Evolutionary conservation across 2,797 vertebrate species (phyloP).

Genomic region (Leptoclinus maculatus): DNA sequence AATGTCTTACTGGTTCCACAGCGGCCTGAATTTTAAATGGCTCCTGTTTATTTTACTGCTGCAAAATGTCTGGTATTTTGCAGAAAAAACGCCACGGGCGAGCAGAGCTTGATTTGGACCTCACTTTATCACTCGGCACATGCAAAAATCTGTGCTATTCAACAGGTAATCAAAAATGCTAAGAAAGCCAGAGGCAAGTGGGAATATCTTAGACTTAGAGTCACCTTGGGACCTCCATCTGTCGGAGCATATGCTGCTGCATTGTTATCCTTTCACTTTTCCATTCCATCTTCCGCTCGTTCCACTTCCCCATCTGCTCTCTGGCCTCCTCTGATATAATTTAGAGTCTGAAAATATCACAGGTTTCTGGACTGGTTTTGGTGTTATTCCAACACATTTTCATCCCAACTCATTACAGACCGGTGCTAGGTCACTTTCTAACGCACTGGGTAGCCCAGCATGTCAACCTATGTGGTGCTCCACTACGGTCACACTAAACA

Average conservation of each 20-base stretch:
- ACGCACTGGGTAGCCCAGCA: not conserved
- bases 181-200: slow-evolving; percentile 61
- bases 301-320: not conserved
- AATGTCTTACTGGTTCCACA: slow-evolving; percentile 65
- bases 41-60: slow-evolving; percentile 70
- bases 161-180: slow-evolving; percentile 73
- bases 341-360: not conserved
- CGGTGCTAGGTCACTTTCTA: not conserved
- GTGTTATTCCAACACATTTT: not conserved
- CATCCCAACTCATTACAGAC: not conserved
- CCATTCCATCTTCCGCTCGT: slow-evolving; percentile 15
- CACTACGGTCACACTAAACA: not conserved
- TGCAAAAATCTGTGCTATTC: slow-evolving; percentile 52
- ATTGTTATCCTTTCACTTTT: slow-evolving; percentile 25
- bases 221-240: slow-evolving; percentile 79
- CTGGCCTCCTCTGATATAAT: not conserved
- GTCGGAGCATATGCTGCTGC: slow-evolving; percentile 67
- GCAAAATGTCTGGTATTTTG: slow-evolving; percentile 57
- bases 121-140: slow-evolving; percentile 43
- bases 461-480: not conserved
- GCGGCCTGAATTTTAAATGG: slow-evolving; percentile 68
- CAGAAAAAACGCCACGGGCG: slow-evolving; percentile 42
- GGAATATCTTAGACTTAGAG: slow-evolving; percentile 68
- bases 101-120: slow-evolving; percentile 41
- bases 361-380: not conserved